Evolutionary conservation across 2,797 vertebrate species (phyloP), one percentile per base, ranked within the genome.

Genomic region (Karalla daura): DNA sequence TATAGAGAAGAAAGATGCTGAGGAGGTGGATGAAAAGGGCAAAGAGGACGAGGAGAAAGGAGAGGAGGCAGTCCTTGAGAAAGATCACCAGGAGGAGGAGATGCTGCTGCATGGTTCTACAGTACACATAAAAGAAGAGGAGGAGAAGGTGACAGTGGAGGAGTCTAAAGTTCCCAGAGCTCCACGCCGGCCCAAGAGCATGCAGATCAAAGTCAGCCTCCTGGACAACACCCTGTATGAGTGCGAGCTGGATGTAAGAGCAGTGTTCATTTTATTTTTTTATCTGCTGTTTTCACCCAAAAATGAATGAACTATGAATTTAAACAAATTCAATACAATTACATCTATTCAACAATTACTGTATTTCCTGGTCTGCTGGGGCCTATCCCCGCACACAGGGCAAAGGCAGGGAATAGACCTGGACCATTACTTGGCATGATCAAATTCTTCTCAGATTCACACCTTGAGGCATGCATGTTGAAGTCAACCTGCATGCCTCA

Each of bases 221-320:
- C 90, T 99, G 87, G 98, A 99, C 73, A 95, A 97, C 70, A 88
- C 95, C 43, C 75, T 94, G n/a, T 98, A 92, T 24, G 95, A 98
- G 83, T 98, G 97, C 81, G 88, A 96, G n/a, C 70, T 98, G 80
- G 97, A 99, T 56, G 97, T 99, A 91, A 95, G 95, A 81, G 5
- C 23, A 12, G 0, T 15, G 20, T 35, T 2, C 1, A 27, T 41
- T 25, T 2, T 0, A 3, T 18, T 14, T 32, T 49, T n/a, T n/a
- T 13, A 27, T 9, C 2, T 5, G 10, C 30, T 25, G 23, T 5
- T 0, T 2, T 21, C 41, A 50, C 27, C 8, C 5, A 14, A 7
- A 33, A 27, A 1, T 2, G 37, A 36, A n/a, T n/a, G n/a, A n/a
- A n/a, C n/a, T n/a, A n/a, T n/a, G n/a, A n/a, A n/a, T n/a, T n/a